Evolutionary conservation across 1,140 invertebrate genomes (phyloP).

Genomic region (Oncopodura yosiiana): DNA sequence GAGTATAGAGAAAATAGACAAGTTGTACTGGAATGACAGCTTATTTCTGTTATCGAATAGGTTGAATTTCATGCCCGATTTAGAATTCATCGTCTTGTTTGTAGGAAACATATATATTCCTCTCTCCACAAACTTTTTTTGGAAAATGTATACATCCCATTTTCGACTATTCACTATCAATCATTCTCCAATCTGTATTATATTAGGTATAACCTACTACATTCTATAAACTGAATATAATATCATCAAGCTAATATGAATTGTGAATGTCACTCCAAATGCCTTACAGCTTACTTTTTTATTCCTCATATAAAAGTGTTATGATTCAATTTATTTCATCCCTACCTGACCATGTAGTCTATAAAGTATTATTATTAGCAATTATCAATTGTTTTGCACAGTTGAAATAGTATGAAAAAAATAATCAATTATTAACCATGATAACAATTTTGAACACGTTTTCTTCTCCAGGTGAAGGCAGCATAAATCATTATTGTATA

Average conservation of each 20-base stretch:
- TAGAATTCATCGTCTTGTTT: too few species aligned
- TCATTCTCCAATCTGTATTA: slow-evolving; percentile 16
- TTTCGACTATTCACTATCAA: slow-evolving; percentile 26
- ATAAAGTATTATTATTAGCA: too few species aligned
- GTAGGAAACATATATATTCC: too few species aligned
- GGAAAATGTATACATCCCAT: slow-evolving; percentile 22
- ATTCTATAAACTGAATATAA: neutral
- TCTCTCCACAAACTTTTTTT: slow-evolving; percentile 4
- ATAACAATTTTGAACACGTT: too few species aligned
- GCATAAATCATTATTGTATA: too few species aligned
- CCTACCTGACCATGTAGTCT: too few species aligned
- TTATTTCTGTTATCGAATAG: slow-evolving; percentile 32
- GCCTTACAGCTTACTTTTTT: neutral
- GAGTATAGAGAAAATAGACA: slow-evolving; percentile 24
- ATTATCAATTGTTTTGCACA: too few species aligned
- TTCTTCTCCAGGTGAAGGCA: too few species aligned
- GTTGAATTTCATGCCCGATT: slow-evolving; percentile 31
- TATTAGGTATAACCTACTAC: neutral
- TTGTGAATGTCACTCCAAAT: neutral
- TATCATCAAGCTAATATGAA: slow-evolving; percentile 4
- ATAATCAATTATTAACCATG: too few species aligned
- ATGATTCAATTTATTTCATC: too few species aligned
- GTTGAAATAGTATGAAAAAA: too few species aligned
- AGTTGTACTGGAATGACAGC: slow-evolving; percentile 30
- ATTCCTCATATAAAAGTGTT: too few species aligned